Base-by-base conservation (phyloP, 2,888 invertebrate genomes). In the Noctua comes region DNA sequence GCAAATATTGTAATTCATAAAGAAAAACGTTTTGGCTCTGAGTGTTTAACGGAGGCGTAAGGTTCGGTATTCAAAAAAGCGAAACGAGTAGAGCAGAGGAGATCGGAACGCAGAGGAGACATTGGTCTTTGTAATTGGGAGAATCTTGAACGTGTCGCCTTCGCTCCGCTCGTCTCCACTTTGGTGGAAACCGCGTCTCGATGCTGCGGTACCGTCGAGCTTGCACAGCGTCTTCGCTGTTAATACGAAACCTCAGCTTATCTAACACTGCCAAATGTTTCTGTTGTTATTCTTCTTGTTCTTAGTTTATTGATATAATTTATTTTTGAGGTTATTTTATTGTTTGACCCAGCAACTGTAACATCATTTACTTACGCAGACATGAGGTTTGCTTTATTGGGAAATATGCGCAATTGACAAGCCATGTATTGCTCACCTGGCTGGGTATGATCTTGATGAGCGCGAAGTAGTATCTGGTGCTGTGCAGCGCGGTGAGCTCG, bases 401-500 rank as follows among this genome's bases (percentile, higher is more conserved):
- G 31, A 18, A 18, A 62, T 7, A 31, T 62, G 31, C 31, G 18
- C 59, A 62, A 6, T 59, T 59, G 31, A 4, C 18, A 65, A 65
- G 13, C 5, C 5, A 1, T 11, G 24, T 40, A 21, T 16, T 24
- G n/a, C 31, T 31, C 3, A 98, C 98, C 96, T 98, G 98, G 92
- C 98, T 98, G 73, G 98, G 97, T 73, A 98, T 97, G 81, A 99
- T 97, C 93, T 98, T 98, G 85, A 99, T 95, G 73, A 98, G 97
- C 79, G 98, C 98, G 95, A 99, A 99, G 95, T 99, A 99, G 95
- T 98, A 99, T 86, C 99, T 97, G 90, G 98, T 98, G 69, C 98
- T 98, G 95, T 98, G 98, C 76, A 98, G 97, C 54, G 98, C 98
- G 66, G 98, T 98, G 11, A 98, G 98, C 93, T 98, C 98, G 73